Evolutionary conservation across 2,888 invertebrate species (phyloP).

Genomic region (Meiosimyza decipiens): DNA sequence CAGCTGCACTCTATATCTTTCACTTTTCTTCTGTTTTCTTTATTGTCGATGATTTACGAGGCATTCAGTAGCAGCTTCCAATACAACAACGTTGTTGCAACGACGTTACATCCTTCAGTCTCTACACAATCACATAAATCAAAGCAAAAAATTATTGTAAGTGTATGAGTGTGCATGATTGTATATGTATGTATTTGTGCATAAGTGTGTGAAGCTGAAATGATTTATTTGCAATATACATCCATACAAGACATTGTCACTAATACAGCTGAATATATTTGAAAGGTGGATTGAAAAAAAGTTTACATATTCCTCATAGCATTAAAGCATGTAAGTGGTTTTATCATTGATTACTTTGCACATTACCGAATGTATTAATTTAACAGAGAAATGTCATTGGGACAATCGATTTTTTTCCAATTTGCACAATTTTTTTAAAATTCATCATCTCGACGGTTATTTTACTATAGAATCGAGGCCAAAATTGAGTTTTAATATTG

Average conservation of each 20-base stretch:
- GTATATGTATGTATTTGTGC: slow-evolving; percentile 20
- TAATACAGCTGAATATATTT: slow-evolving; percentile 23
- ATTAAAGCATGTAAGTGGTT: no score
- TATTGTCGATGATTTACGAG: slow-evolving; percentile 62
- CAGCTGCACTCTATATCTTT: slow-evolving; percentile 4
- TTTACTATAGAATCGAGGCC: no score
- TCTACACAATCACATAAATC: slow-evolving; percentile 56
- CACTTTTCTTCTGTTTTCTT: background rate
- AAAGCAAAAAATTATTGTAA: slow-evolving; percentile 59
- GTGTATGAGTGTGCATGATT: slow-evolving; percentile 1
- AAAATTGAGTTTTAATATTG: no score
- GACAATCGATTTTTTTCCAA: no score
- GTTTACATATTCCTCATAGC: no score
- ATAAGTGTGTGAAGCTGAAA: slow-evolving; percentile 3
- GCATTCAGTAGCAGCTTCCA: slow-evolving; percentile 56
- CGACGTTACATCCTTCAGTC: slow-evolving; percentile 12
- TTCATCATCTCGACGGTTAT: no score
- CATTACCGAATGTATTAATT: no score
- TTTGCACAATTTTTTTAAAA: no score
- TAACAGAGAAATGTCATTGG: no score
- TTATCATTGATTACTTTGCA: no score
- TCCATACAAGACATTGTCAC: slow-evolving; percentile 31
- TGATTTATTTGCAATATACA: slow-evolving; percentile 30
- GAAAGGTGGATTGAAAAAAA: no score
- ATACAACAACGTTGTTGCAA: slow-evolving; percentile 24